Percentiles rank a stretch among this genome's conserved stretches.
Conservation (phyloP, 2,888 invertebrate species). For the Ormyrus pomaceus region DNA sequence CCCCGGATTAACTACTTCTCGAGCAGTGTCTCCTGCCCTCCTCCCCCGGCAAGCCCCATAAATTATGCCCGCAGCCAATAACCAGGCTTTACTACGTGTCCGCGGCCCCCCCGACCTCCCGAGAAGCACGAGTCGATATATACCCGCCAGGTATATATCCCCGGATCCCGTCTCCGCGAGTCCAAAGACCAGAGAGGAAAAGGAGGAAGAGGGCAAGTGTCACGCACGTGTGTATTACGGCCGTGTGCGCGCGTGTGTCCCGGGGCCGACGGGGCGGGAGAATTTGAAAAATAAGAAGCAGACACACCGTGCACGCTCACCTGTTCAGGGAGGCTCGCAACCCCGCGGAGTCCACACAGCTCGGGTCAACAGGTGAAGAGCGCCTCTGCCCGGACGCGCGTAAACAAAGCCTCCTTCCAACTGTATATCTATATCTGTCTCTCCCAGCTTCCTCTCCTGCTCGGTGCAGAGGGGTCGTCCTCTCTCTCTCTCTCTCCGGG, state of each 20-base stretch:
- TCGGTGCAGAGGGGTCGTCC: no score
- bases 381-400: constrained; percentile 5
- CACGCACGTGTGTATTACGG: background rate
- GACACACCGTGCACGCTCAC: constrained; percentile 11
- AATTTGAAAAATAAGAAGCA: constrained; percentile 14
- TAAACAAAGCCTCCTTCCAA: constrained; percentile 24
- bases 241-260: background rate
- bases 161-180: no score
- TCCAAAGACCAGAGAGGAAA: no score
- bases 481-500: background rate
- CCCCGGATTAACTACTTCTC: no score
- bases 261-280: constrained; percentile 8
- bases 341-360: background rate
- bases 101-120: background rate
- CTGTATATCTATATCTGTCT: no score
- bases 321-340: constrained; percentile 13
- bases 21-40: no score
- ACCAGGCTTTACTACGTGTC: background rate
- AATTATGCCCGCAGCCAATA: no score
- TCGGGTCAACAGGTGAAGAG: constrained; percentile 45
- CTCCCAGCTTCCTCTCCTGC: background rate
- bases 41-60: no score
- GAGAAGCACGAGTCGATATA: background rate
- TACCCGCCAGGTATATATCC: no score
- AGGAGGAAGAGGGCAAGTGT: no score